Conservation (phyloP, 2,888 invertebrate genomes). For the Torymus aiolomorphi region DNA sequence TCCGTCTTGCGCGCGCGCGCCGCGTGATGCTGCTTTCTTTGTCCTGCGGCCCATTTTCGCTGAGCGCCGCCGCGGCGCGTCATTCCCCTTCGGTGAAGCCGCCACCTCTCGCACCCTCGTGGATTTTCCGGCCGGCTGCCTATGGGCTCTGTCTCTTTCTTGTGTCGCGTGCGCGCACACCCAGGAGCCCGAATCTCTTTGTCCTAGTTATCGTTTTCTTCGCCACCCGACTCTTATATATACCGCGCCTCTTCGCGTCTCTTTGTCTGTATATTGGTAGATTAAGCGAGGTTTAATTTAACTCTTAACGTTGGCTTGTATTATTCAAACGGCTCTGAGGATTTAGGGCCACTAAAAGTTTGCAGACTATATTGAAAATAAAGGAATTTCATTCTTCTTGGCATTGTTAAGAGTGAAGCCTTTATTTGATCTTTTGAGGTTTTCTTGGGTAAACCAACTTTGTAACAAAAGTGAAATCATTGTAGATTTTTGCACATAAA, state of each 20-base stretch:
- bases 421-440: too few relatives aligned
- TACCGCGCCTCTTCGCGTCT: constrained; percentile 2
- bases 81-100: constrained; percentile 4
- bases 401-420: background rate
- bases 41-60: constrained; percentile 34
- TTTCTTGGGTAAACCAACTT: too few relatives aligned
- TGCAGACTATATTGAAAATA: background rate
- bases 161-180: background rate
- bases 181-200: constrained; percentile 41
- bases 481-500: too few relatives aligned
- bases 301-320: constrained; percentile 8
- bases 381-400: background rate
- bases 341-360: constrained; percentile 4
- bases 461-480: too few relatives aligned
- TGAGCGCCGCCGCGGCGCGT: background rate
- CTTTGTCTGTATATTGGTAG: background rate
- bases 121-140: constrained; percentile 28
- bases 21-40: constrained; percentile 5
- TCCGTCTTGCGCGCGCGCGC: background rate
- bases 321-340: background rate
- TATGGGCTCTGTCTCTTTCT: background rate
- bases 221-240: constrained; percentile 11
- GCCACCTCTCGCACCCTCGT: constrained; percentile 14
- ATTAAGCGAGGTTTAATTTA: constrained; percentile 42
- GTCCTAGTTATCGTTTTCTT: constrained; percentile 49